Percentiles rank a stretch among this genome's conserved stretches.
These are phyloP conservation scores for Pristis pectinata DNA, from an alignment of 2,797 vertebrate species.

Conservation along the genomic window DNA sequence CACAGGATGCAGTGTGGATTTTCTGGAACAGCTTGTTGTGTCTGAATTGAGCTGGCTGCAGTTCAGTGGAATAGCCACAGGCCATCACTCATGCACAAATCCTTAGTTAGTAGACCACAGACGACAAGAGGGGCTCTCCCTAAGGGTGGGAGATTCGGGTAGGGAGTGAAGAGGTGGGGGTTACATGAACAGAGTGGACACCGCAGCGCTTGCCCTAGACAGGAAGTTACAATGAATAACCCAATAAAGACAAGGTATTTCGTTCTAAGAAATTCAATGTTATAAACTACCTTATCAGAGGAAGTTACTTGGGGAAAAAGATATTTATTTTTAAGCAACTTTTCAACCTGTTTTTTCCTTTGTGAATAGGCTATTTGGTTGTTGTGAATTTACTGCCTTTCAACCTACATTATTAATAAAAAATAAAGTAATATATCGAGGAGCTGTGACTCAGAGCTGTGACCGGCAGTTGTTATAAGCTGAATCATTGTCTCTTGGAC, in stretches of 20 bases:
- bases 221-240: neutral
- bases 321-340: neutral
- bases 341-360: neutral
- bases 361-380: neutral
- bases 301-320: neutral
- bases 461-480: neutral
- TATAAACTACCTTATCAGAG: neutral
- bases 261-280: neutral
- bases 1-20: slow-evolving; percentile 30
- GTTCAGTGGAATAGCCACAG: slow-evolving; percentile 4
- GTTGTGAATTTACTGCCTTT: no score
- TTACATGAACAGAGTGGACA: neutral
- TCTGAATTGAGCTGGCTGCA: slow-evolving; percentile 26
- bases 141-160: neutral
- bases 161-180: no score
- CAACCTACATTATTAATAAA: neutral
- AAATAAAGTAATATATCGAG: neutral
- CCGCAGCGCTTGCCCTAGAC: neutral
- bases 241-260: neutral
- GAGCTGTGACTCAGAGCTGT: neutral
- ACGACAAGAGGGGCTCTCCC: neutral
- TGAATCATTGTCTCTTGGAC: neutral
- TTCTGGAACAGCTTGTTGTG: slow-evolving; percentile 16
- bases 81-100: neutral
- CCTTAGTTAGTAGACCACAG: neutral